Evolutionary conservation across 2,888 invertebrate genomes (phyloP).

Genomic region (Tromatobia lineatoria): DNA sequence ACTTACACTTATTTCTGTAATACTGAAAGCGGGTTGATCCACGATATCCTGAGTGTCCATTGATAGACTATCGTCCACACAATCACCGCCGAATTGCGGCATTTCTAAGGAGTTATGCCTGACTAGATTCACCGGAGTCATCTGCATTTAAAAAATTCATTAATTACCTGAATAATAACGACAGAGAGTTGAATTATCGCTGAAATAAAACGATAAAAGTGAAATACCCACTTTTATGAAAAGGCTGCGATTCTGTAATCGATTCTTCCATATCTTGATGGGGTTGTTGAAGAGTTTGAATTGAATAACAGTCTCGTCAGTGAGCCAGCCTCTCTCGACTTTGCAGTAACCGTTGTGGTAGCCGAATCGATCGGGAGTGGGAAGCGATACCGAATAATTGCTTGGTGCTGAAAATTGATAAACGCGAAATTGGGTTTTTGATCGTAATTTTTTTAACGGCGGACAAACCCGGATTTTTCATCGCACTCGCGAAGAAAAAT

Average conservation of each 20-base stretch:
- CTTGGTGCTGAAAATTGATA: constrained; percentile 76
- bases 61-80: constrained; percentile 84
- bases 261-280: constrained; percentile 91
- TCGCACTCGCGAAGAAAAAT: no score
- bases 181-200: constrained; percentile 1
- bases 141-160: constrained; percentile 76
- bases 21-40: constrained; percentile 83
- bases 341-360: constrained; percentile 87
- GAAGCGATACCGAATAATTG: constrained; percentile 81
- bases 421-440: background rate
- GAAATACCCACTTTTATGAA: constrained; percentile 88
- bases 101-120: constrained; percentile 84
- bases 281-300: constrained; percentile 94
- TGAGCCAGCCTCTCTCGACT: constrained; percentile 94
- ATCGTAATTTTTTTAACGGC: no score
- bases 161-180: constrained; percentile 16
- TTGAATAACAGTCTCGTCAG: constrained; percentile 93
- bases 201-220: background rate
- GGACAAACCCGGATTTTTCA: no score
- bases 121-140: constrained; percentile 90
- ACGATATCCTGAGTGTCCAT: constrained; percentile 86
- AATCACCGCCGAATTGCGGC: constrained; percentile 82
- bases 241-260: constrained; percentile 89
- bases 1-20: constrained; percentile 87
- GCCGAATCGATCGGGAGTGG: constrained; percentile 89